These are phyloP conservation scores for Lordiphosa collinella DNA, from an alignment of 1,140 invertebrate species.

Conservation along the genomic window DNA sequence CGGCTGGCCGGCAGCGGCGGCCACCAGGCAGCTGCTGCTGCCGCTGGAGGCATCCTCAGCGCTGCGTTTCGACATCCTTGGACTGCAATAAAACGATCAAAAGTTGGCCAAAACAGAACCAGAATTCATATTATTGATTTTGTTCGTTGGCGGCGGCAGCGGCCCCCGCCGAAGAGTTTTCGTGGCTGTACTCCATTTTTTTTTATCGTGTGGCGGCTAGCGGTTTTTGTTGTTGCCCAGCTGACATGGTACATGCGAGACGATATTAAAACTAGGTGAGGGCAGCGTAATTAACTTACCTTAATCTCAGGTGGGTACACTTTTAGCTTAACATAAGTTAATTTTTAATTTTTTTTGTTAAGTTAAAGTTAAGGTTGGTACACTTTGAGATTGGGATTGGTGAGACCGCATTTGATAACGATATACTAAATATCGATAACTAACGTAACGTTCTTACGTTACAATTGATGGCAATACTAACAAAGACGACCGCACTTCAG, in stretches of 20 bases:
- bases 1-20: slow-evolving; percentile 80
- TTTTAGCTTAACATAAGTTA: slow-evolving; percentile 68
- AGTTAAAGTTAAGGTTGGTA: too few relatives aligned
- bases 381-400: slow-evolving; percentile 23
- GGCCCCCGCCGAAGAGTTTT: slow-evolving; percentile 12
- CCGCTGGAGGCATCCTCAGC: slow-evolving; percentile 82
- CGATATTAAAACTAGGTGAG: too few relatives aligned
- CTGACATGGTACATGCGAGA: too few relatives aligned
- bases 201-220: slow-evolving; percentile 40
- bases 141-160: slow-evolving; percentile 36
- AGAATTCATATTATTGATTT: slow-evolving; percentile 66
- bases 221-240: not conserved
- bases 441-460: too few relatives aligned
- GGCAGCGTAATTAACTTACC: slow-evolving; percentile 28
- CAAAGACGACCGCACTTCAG: too few relatives aligned
- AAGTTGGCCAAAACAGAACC: not conserved
- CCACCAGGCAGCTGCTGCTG: slow-evolving; percentile 63
- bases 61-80: slow-evolving; percentile 86
- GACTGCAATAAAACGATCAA: slow-evolving; percentile 21
- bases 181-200: slow-evolving; percentile 72
- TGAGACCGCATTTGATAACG: too few relatives aligned
- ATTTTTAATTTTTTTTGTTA: slow-evolving; percentile 32
- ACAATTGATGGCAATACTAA: too few relatives aligned
- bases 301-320: slow-evolving; percentile 57
- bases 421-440: too few relatives aligned